These are phyloP conservation scores for Dorcus parallelipipedus DNA, from an alignment of 2,888 invertebrate species.

Conservation along the genomic window DNA sequence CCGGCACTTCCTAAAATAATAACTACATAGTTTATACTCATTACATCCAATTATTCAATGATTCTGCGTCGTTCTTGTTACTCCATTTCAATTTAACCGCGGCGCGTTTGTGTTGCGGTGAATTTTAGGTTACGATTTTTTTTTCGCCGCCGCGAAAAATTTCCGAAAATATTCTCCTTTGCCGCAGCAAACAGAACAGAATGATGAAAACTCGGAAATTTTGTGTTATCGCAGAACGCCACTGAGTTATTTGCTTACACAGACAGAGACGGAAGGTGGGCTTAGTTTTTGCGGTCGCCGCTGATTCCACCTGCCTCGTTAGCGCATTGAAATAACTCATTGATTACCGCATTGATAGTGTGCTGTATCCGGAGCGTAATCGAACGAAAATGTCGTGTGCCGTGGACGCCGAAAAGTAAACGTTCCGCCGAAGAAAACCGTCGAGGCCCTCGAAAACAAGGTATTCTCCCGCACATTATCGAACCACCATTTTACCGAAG, in stretches of 20 bases:
- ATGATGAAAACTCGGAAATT: background rate
- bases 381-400: background rate
- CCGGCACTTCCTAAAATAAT: too few species aligned
- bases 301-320: slow-evolving; percentile 36
- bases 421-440: background rate
- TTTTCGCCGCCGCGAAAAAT: too few species aligned
- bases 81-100: too few species aligned
- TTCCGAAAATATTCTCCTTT: too few species aligned
- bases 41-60: too few species aligned
- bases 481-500: slow-evolving; percentile 36
- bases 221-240: too few species aligned
- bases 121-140: too few species aligned
- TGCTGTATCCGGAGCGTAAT: slow-evolving; percentile 1
- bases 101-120: too few species aligned
- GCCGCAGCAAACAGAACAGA: background rate
- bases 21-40: too few species aligned
- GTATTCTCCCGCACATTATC: slow-evolving; percentile 8
- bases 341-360: slow-evolving; percentile 36
- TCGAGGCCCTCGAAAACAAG: background rate
- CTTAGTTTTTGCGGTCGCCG: slow-evolving; percentile 28
- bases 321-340: slow-evolving; percentile 45
- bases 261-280: background rate
- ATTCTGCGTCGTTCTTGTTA: too few species aligned
- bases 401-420: background rate
- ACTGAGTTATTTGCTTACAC: too few species aligned